Conservation (phyloP, 2,113 vertebrate species). For the Atrichornis clamosus region DNA sequence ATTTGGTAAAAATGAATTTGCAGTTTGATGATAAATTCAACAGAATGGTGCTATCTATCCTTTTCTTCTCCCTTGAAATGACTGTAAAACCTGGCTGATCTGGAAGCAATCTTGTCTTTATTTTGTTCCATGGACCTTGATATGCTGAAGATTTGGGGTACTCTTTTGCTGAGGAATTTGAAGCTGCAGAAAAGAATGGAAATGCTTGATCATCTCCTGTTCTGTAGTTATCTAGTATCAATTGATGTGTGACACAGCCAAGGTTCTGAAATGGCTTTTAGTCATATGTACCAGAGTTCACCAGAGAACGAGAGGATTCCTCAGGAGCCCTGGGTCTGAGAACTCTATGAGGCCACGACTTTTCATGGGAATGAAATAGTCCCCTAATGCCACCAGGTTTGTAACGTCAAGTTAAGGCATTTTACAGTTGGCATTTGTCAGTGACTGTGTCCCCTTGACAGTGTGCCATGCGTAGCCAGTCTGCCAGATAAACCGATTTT, state of each 20-base stretch:
- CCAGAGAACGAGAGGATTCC: not conserved
- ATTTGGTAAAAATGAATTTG: not conserved
- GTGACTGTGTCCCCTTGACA: not conserved
- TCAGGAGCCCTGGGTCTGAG: not conserved
- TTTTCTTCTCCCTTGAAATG: not conserved
- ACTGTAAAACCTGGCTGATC: not conserved
- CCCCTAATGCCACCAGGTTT: not conserved
- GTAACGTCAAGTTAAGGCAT: not conserved
- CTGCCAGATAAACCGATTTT: not conserved
- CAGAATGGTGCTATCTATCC: not conserved
- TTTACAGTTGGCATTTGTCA: not conserved
- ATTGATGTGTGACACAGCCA: too few relatives aligned
- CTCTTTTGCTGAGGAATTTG: not conserved
- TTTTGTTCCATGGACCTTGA: not conserved
- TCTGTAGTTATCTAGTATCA: not conserved
- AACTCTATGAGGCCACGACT: not conserved
- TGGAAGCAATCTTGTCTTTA: not conserved
- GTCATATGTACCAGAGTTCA: not conserved
- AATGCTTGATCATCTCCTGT: not conserved
- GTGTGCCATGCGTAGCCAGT: not conserved
- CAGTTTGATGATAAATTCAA: not conserved
- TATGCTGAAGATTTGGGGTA: not conserved
- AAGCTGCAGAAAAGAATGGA: not conserved
- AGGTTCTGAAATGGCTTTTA: not conserved
- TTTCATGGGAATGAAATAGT: not conserved